Evolutionary conservation across 92 coral and sea anemone species (phyloP), one percentile per base, ranked within the genome.

Genomic region (Umimayanthus kanabou): DNA sequence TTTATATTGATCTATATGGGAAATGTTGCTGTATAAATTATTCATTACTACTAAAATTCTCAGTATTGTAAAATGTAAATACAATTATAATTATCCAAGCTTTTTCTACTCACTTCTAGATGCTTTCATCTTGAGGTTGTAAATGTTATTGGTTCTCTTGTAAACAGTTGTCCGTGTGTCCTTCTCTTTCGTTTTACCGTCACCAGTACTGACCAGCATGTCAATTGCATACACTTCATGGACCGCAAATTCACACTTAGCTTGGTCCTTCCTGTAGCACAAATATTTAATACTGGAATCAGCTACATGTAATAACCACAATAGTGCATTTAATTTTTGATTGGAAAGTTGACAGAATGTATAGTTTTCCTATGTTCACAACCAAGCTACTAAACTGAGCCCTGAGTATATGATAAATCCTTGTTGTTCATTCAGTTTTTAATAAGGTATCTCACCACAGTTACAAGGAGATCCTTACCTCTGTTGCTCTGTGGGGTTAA

Each of bases 141-240:
- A 96, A 23, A 43, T 47, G 66, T 95, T 94, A 25, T 88, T 93
- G 16, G 99, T 96, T 88, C 92, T 91, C 87, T 96, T 96, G 92
- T 88, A 96, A 29, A 96, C 97, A 28, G 99, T 96, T 25, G 98
- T 96, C 28, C 98, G 82, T 0, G 92, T 90, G 9, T 96, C 99
- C 67, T 95, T 95, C 75, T 96, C 99, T 45, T 95, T 95, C 3
- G 98, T 94, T 64, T 96, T 95, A 22, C 99, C 99, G 26, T 96
- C 98, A 58, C 98, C 99, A 47, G 96, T 92, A 72, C 98, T 93
- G 30, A 96, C 80, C 6, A 96, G 90, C 70, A 96, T 90, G 73
- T 96, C 99, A 14, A 96, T 77, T 29, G 96, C 99, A 70, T 92
- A 96, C 43, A 96, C 98, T 57, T 96, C 99, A 87, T 96, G 98